Evolutionary conservation across 2,797 vertebrate genomes (phyloP), one percentile per base, ranked within the genome.

Genomic region (Lagodon rhomboides): DNA sequence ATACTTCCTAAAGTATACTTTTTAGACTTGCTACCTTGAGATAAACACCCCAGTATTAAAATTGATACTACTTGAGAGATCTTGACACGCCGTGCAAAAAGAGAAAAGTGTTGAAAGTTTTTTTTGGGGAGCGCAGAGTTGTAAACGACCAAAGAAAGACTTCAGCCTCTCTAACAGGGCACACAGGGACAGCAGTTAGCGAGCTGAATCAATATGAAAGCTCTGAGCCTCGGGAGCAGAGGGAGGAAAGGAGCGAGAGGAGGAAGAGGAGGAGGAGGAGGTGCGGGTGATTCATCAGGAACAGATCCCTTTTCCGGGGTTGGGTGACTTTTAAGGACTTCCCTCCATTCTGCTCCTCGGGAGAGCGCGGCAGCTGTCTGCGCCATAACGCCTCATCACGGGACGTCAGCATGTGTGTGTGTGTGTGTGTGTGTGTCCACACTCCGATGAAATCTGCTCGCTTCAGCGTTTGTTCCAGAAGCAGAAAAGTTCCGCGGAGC

Each of bases 161-260:
- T 71, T 83, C 68, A 80, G 77, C 75, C 70, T 75, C 71, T 83
- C 66, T 83, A 82, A 86, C 84, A 82, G 86, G 83, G 73, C 79
- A 87, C 82, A 71, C 59, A 70, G 89, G 78, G 82, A 86, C 81
- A 83, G 80, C 81, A 54, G 76, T 87, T 85, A 87, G 86, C 74
- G 34, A 75, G 73, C 83, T 73, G 83, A 88, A 91, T 92, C 91
- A 89, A 91, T 92, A 91, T 83, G 83, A 87, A 85, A 85, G 86
- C 80, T 82, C 75, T 76, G 70, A 2, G 75, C 84, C 75, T 46
- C 20, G 3, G 85, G 80, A 86, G 73, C 61, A 71, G 59, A 63
- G 79, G 73, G 77, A 76, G 62, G 74, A 68, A 49, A 80, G 68
- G 46, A 75, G 68, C 20, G 70, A 51, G 83, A 60, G 60, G 17